Evolutionary conservation across 2,113 vertebrate genomes (phyloP).

Genomic region (Rynchops niger): DNA sequence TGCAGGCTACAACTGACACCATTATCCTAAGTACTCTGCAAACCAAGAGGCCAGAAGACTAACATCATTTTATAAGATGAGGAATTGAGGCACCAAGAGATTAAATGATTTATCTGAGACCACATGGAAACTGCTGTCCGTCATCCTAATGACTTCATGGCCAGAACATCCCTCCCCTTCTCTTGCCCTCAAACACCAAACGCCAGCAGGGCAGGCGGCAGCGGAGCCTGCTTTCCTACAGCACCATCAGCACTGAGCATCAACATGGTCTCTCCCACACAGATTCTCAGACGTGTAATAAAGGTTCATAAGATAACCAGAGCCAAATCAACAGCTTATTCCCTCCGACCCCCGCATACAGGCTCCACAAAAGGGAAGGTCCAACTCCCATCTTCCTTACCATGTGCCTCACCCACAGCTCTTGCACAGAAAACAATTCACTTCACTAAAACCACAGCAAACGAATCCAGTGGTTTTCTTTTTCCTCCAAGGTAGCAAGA

Average conservation of each 20-base stretch:
- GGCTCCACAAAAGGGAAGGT: not conserved
- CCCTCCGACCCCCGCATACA: not conserved
- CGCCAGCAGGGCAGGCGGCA: fast-evolving
- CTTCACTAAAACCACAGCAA: not conserved
- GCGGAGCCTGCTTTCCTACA: not conserved
- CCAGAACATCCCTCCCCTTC: not conserved
- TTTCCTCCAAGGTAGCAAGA: not conserved
- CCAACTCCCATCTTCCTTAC: not conserved
- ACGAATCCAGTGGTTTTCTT: not conserved
- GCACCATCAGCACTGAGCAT: not conserved
- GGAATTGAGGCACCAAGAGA: not conserved
- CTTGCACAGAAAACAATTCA: not conserved
- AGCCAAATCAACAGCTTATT: not conserved
- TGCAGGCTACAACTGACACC: not conserved
- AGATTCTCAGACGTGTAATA: not conserved
- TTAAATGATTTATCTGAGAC: not conserved
- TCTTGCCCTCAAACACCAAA: not conserved
- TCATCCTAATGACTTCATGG: not conserved
- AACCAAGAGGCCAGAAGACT: not conserved
- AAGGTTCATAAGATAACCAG: not conserved
- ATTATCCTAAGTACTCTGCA: not conserved
- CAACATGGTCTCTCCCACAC: fast-evolving
- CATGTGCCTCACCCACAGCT: not conserved
- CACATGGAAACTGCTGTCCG: not conserved
- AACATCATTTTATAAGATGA: not conserved